These are phyloP conservation scores for Macrobrachium nipponense DNA, from an alignment of 1,140 invertebrate species.

Conservation along the genomic window DNA sequence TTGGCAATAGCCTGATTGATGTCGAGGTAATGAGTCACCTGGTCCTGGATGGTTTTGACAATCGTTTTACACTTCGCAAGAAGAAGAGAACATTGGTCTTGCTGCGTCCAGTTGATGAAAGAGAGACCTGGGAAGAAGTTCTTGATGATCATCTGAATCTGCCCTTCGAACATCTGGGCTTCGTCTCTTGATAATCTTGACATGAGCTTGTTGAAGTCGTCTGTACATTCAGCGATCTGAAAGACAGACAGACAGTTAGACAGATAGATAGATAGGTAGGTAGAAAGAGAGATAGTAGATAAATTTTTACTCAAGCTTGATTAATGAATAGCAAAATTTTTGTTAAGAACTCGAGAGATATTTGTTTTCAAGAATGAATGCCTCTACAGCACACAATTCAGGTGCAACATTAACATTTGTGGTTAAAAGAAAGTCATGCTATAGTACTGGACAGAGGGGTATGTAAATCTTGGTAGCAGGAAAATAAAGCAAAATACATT, in stretches of 20 bases:
- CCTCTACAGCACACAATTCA: too few relatives aligned
- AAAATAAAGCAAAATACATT: too few relatives aligned
- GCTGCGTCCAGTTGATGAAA: constrained; percentile 45
- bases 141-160: constrained; percentile 39
- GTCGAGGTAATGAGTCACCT: constrained; percentile 38
- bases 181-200: constrained; percentile 54
- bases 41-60: constrained; percentile 35
- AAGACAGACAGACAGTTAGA: not conserved
- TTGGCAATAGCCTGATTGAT: constrained; percentile 49
- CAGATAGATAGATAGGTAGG: not conserved
- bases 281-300: too few relatives aligned
- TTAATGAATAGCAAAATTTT: too few relatives aligned
- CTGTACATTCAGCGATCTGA: constrained; percentile 47
- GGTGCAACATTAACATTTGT: too few relatives aligned
- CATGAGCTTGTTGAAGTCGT: constrained; percentile 58
- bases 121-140: constrained; percentile 46
- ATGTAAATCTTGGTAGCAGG: too few relatives aligned
- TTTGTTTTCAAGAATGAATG: too few relatives aligned
- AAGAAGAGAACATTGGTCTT: not conserved
- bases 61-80: constrained; percentile 29
- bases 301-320: too few relatives aligned
- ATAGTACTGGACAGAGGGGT: too few relatives aligned
- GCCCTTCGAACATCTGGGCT: constrained; percentile 48
- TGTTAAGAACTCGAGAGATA: too few relatives aligned
- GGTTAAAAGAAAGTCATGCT: too few relatives aligned